Percentiles rank a stretch among this genome's conserved stretches.
phyloP scores from a whole-genome alignment of 2,888 invertebrate species.

The Metalampra italica region DNA sequence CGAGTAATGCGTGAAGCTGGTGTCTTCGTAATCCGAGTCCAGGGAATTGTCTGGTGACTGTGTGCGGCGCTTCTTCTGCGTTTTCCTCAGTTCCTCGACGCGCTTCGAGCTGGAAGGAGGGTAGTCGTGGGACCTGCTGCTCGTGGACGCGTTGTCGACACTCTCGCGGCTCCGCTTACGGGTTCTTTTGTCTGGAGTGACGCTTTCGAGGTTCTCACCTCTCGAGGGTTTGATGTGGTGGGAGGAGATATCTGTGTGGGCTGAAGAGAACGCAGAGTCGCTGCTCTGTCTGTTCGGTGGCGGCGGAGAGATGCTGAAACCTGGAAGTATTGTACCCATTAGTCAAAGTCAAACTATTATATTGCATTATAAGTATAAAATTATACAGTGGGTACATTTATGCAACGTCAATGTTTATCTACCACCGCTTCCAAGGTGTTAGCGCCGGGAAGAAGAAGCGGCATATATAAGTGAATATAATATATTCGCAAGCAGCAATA shows the following conservation, averaged over 20 bases:
- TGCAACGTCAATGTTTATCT: too few relatives aligned
- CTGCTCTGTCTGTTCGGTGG: constrained; percentile 66
- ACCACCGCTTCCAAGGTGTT: too few relatives aligned
- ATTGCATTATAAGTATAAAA: too few relatives aligned
- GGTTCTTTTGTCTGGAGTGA: constrained; percentile 34
- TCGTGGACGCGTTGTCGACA: constrained; percentile 44
- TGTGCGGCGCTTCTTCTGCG: constrained; percentile 44
- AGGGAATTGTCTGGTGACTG: constrained; percentile 30
- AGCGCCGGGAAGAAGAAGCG: too few relatives aligned
- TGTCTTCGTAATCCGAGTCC: constrained; percentile 62
- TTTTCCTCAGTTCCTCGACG: constrained; percentile 49
- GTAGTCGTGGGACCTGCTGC: constrained; percentile 49
- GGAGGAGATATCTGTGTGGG: constrained; percentile 61
- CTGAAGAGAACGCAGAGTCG: constrained; percentile 72
- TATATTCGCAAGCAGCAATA: too few relatives aligned
- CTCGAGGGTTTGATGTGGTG: constrained; percentile 46
- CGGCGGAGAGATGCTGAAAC: constrained; percentile 38
- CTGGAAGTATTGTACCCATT: constrained; percentile 12
- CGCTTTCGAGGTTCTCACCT: constrained; percentile 45
- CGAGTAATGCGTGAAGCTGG: constrained; percentile 45
- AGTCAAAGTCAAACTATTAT: too few relatives aligned
- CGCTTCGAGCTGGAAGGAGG: constrained; percentile 49
- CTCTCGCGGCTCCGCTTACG: constrained; percentile 63
- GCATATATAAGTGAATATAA: too few relatives aligned
- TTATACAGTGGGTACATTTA: too few relatives aligned